Evolutionary conservation across 2,113 vertebrate species (phyloP), one percentile per base, ranked within the genome.

Genomic region (Carassius carassius): DNA sequence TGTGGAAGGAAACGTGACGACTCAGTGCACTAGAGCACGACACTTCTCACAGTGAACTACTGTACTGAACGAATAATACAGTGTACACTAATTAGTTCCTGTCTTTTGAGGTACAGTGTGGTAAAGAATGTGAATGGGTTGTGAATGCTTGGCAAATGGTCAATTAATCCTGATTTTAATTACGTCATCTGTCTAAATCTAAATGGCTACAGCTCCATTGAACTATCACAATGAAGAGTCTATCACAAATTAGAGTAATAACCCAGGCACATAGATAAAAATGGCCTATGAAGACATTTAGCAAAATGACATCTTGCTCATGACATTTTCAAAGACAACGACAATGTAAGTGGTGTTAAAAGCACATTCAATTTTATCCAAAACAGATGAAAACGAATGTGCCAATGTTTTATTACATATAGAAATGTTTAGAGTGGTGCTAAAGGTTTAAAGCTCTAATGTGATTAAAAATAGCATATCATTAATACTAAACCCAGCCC

Each of bases 51-150:
- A 37, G 32, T 37, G 16, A 19, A 69, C 32, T 69, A 19, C 65
- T 69, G 8, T 35, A 19, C 65, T 69, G 16, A 37, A 35, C 29
- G 35, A 3, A 69, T 17, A 19, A 69, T 37, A 19, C 65, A 69
- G 65, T 37, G 16, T 17, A 35, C 32, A 37, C 67, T 69, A 37
- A 69, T 69, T 69, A 69, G 67, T 69, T 69, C 67, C 67, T 69
- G 67, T 69, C 32, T 69, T 69, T 69, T 37, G 32, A 37, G 77
- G 56, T 63, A 54, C 80, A 35, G 17, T 74, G 41, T 3, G 13
- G 41, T 23, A 81, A 75, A 54, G 32, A 32, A 69, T 19, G 25
- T 21, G 17, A 69, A 37, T 37, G 29, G 29, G 7, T 69, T 69
- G 32, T 21, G 32, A 69, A 69, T 19, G 29, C 65, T 35, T 16